A percentile compares a stretch with the other conserved stretches of the same genome.
Evolutionary conservation across 2,888 invertebrate species (phyloP).

Genomic region (Macrophya annulata): DNA sequence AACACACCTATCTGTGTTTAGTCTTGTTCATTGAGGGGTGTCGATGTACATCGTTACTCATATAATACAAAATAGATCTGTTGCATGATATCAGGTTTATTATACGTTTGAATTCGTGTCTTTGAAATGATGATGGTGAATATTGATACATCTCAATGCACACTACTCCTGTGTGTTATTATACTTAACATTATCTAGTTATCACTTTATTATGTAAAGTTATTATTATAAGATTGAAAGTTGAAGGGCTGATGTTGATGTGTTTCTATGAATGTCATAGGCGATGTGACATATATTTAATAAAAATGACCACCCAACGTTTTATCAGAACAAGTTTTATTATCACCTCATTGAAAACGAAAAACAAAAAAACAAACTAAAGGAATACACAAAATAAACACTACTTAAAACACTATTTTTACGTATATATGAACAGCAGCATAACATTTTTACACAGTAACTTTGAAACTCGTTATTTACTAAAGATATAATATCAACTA

Average conservation of each 20-base stretch:
- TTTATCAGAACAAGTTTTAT: conserved; percentile 39
- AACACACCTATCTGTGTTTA: not conserved
- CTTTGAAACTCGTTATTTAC: not conserved
- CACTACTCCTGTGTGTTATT: conserved; percentile 25
- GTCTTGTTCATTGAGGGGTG: conserved; percentile 15
- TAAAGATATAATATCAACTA: too few relatives aligned
- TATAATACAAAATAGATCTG: not conserved
- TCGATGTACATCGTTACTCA: not conserved
- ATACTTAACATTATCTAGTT: conserved; percentile 56
- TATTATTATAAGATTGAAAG: conserved; percentile 38
- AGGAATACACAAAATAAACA: not conserved
- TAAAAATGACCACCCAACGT: conserved; percentile 38
- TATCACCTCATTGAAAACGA: not conserved
- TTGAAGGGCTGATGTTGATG: conserved; percentile 7
- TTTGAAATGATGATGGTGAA: conserved; percentile 4
- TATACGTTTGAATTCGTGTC: not conserved
- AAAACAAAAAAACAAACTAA: not conserved
- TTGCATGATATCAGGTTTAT: not conserved
- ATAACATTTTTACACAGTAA: not conserved
- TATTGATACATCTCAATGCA: conserved; percentile 47
- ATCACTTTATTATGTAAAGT: conserved; percentile 13
- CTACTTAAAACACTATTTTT: not conserved
- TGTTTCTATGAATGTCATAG: conserved; percentile 15
- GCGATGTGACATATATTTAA: conserved; percentile 9
- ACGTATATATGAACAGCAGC: not conserved